Evolutionary conservation across 2,888 invertebrate species (phyloP), one percentile per base, ranked within the genome.

Genomic region (Amphipoea lucens): DNA sequence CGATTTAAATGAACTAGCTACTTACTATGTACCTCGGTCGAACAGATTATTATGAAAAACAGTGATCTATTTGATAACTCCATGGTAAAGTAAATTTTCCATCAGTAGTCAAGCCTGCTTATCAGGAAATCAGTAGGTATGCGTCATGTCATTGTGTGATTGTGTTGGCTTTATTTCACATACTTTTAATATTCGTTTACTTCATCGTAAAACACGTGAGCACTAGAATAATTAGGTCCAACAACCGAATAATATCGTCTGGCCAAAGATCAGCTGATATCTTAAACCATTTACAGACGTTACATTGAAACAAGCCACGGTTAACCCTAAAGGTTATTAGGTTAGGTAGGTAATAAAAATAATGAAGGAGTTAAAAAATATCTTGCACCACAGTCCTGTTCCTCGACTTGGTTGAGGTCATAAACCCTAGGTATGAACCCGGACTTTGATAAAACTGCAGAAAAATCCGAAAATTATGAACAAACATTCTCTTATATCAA

Each of bases 161-260:
- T 48, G n/a, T 70, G 62, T 76, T 62, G 51, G 65, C 63, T 42
- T 17, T 76, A 75, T 69, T 65, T 51, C 57, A 60, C 51, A 54
- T 48, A 66, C 1, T 17, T 63, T 72, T 77, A 78, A n/a, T 83
- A 74, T 78, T 83, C 60, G n/a, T 74, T 72, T 79, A 84, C 79
- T 51, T 66, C n/a, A 65, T 45, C 6, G 1, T 51, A 23, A 75
- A 73, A 73, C 72, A 60, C 36, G 63, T 69, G 60, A 60, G 48
- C 6, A 68, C 5, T 23, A 42, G 17, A 45, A 70, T 74, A 79
- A 74, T 84, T 62, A 36, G n/a, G 57, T 54, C 45, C 40, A 74
- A 29, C n/a, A 65, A 48, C 29, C 48, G 9, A 66, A 62, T 73
- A 11, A 67, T 78, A 63, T 45, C 29, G 57, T 36, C 51, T 71